Percentiles rank a stretch among this genome's conserved stretches.
Conservation (phyloP, 2,113 vertebrate species). For the Sorex fumeus region DNA sequence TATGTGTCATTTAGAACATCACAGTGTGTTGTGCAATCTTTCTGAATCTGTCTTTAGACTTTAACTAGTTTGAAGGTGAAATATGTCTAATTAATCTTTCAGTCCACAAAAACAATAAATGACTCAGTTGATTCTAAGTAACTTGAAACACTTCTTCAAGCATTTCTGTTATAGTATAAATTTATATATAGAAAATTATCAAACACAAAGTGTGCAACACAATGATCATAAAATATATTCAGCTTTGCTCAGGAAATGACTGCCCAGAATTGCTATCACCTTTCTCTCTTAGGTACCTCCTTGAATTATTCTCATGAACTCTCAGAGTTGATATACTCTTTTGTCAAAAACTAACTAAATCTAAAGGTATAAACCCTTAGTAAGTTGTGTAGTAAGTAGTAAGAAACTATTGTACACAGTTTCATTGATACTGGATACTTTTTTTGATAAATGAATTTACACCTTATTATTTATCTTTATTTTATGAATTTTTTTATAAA, state of each 20-base stretch:
- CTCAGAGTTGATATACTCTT: no score
- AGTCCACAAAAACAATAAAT: slow-evolving; percentile 32
- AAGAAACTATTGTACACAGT: background rate
- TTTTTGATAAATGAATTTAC: background rate
- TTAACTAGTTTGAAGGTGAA: slow-evolving; percentile 23
- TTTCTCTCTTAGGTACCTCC: background rate
- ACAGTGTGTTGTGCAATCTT: background rate
- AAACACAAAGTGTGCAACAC: background rate
- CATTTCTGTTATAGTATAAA: background rate
- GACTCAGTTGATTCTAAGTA: background rate
- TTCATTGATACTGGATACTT: background rate
- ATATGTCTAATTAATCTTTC: slow-evolving; percentile 19
- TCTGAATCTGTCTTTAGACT: slow-evolving; percentile 29
- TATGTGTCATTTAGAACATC: background rate
- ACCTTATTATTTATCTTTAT: background rate
- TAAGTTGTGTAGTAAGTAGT: background rate
- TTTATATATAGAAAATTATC: background rate
- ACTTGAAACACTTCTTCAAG: slow-evolving; percentile 21
- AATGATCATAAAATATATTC: background rate
- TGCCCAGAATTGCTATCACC: background rate
- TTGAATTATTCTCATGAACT: no score
- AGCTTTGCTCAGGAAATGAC: background rate
- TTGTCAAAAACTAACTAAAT: background rate
- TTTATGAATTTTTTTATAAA: background rate
- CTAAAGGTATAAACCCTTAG: background rate